These are phyloP conservation scores for Rostratula benghalensis DNA, from an alignment of 2,113 vertebrate species.

Conservation along the genomic window DNA sequence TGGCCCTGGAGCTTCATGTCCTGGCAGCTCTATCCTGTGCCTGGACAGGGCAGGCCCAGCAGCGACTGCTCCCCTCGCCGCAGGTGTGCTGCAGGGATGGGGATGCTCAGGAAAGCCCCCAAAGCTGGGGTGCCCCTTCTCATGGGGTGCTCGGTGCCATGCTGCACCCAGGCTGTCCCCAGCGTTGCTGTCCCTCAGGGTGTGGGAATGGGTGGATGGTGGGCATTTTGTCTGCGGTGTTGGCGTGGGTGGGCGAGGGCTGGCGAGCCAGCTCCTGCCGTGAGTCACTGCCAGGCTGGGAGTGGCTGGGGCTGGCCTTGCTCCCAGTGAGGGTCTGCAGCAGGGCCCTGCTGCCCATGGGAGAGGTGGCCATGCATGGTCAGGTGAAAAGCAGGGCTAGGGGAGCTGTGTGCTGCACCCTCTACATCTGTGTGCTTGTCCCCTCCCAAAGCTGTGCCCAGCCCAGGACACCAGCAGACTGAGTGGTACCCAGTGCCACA, in stretches of 20 bases:
- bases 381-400: not conserved
- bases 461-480: rapidly evolving
- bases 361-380: rapidly evolving
- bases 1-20: not conserved
- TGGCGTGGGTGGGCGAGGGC: rapidly evolving
- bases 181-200: rapidly evolving
- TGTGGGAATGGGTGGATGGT: rapidly evolving
- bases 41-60: rapidly evolving
- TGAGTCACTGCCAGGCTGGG: not conserved
- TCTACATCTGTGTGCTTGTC: not conserved
- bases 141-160: rapidly evolving
- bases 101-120: not conserved
- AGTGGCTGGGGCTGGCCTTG: not conserved
- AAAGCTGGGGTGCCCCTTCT: not conserved
- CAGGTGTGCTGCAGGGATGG: not conserved
- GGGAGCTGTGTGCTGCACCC: not conserved
- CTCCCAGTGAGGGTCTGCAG: rapidly evolving
- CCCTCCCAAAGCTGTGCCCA: not conserved
- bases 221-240: rapidly evolving
- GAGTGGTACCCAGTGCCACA: rapidly evolving
- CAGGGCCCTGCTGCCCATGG: not conserved
- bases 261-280: rapidly evolving
- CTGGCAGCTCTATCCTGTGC: rapidly evolving
- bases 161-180: rapidly evolving
- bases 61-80: rapidly evolving